Evolutionary conservation across 1,140 invertebrate species (phyloP).

Genomic region (Drosophila kohkoa): DNA sequence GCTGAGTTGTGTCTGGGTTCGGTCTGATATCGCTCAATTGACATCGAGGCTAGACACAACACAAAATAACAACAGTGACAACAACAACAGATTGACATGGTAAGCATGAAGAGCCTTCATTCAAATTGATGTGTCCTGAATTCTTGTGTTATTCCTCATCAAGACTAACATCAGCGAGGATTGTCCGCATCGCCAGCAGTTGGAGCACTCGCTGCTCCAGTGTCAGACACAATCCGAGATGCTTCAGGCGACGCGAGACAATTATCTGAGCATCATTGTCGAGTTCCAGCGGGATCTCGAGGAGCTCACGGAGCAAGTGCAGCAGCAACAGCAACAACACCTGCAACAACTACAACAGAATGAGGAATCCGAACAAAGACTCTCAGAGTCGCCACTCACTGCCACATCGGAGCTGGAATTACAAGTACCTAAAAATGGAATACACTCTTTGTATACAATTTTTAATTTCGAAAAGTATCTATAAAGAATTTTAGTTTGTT

Average conservation of each 20-base stretch:
- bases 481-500: too few relatives aligned
- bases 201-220: conserved; percentile 68
- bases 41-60: conserved; percentile 17
- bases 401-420: conserved; percentile 40
- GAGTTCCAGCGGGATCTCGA: conserved; percentile 60
- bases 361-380: conserved; percentile 4
- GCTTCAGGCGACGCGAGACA: conserved; percentile 58
- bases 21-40: conserved; percentile 31
- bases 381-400: neutral
- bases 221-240: conserved; percentile 65
- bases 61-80: neutral
- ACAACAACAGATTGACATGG: conserved; percentile 48
- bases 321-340: conserved; percentile 51
- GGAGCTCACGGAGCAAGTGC: conserved; percentile 57
- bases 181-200: conserved; percentile 67
- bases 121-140: neutral
- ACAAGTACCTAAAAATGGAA: conserved; percentile 38
- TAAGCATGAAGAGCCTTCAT: conserved; percentile 45
- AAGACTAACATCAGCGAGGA: conserved; percentile 52
- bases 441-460: too few relatives aligned
- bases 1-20: conserved; percentile 25
- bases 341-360: conserved; percentile 31
- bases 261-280: conserved; percentile 56
- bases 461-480: too few relatives aligned
- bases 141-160: neutral